Conservation (phyloP, 1,140 invertebrate genomes). For the Halictus rubicundus region DNA sequence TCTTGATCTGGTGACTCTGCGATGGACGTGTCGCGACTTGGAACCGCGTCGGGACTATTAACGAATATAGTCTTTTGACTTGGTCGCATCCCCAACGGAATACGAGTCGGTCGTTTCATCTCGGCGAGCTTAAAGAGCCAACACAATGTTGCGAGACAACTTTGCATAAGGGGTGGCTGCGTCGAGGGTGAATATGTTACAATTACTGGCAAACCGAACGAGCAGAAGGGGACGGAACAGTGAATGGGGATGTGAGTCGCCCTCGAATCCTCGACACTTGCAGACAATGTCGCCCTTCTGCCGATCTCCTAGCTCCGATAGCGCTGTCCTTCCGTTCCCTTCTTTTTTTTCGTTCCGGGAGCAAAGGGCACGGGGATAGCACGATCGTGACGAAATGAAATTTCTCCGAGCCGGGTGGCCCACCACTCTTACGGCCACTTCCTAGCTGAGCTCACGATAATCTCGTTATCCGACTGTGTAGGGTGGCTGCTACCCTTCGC, state of each 20-base stretch:
- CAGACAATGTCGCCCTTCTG: conserved; percentile 68
- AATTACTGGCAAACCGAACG: conserved; percentile 79
- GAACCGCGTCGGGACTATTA: not conserved
- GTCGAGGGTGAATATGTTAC: conserved; percentile 77
- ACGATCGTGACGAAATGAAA: conserved; percentile 63
- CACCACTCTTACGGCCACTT: conserved; percentile 36
- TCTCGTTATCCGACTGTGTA: conserved; percentile 61
- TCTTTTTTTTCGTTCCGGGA: conserved; percentile 37
- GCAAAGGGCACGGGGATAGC: not conserved
- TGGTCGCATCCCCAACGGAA: not conserved
- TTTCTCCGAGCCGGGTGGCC: conserved; percentile 62
- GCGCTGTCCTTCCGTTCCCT: not conserved
- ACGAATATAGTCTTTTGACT: not conserved
- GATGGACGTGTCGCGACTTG: not conserved
- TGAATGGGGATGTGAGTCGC: conserved; percentile 43
- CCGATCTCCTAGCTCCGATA: conserved; percentile 47
- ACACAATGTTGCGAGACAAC: conserved; percentile 31
- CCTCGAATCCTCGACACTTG: conserved; percentile 68
- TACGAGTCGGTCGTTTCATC: conserved; percentile 23
- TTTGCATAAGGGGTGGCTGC: conserved; percentile 58
- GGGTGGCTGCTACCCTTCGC: conserved; percentile 18
- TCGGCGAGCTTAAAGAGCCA: conserved; percentile 48
- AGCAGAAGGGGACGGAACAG: not conserved
- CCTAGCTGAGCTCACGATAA: conserved; percentile 55
- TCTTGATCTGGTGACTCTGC: too few relatives aligned